These are phyloP conservation scores for Zapornia atra DNA, from an alignment of 2,113 vertebrate species.

Conservation along the genomic window DNA sequence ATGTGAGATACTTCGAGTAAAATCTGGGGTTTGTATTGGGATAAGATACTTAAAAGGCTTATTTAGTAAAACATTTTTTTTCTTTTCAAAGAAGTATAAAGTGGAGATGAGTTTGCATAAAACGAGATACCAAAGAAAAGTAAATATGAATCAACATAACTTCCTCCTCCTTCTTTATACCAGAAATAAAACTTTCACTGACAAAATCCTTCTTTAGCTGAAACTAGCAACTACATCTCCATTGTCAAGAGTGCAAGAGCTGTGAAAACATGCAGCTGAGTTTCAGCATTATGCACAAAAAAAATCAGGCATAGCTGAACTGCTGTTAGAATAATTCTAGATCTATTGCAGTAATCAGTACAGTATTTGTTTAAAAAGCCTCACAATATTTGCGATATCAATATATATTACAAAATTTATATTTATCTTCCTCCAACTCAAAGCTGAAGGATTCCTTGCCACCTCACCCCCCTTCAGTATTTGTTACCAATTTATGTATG, in stretches of 20 bases:
- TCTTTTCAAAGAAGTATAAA: neutral
- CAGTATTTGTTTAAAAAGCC: neutral
- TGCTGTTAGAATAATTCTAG: neutral
- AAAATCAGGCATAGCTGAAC: neutral
- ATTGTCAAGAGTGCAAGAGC: neutral
- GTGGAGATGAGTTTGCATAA: neutral
- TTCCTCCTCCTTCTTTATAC: neutral
- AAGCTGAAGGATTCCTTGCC: neutral
- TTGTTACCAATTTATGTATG: neutral
- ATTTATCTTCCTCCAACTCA: neutral
- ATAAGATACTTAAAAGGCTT: neutral
- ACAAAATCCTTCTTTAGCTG: neutral
- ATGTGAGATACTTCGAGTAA: neutral
- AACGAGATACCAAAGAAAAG: neutral
- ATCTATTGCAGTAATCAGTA: neutral
- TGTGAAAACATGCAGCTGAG: neutral
- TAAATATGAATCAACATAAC: neutral
- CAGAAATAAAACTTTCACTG: neutral
- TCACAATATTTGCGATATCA: neutral
- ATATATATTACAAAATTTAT: neutral
- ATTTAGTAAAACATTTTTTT: neutral
- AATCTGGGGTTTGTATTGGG: neutral
- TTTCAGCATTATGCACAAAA: neutral
- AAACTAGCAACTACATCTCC: neutral
- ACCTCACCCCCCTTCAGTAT: neutral